Evolutionary conservation across 2,888 invertebrate species (phyloP).

Genomic region (Caenorhabditis sulstoni): DNA sequence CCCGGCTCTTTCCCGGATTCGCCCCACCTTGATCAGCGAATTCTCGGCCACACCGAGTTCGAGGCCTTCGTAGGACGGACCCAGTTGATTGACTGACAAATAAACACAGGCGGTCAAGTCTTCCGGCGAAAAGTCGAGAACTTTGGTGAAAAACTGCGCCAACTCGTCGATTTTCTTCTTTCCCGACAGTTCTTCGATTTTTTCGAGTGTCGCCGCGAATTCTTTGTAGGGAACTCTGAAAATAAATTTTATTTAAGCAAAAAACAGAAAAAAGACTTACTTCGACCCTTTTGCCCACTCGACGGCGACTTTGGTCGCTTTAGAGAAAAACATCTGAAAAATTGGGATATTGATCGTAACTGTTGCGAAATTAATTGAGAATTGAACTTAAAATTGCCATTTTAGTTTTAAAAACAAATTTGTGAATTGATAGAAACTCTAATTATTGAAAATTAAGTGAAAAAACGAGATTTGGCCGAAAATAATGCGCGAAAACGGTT

Average conservation of each 20-base stretch:
- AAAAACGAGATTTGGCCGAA: not conserved
- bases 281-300: constrained; percentile 56
- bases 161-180: constrained; percentile 61
- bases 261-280: constrained; percentile 17
- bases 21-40: constrained; percentile 93
- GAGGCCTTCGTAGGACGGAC: constrained; percentile 94
- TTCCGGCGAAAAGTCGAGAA: constrained; percentile 87
- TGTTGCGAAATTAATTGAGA: too few species aligned
- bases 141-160: constrained; percentile 55
- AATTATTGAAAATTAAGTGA: not conserved
- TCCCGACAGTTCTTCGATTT: constrained; percentile 87
- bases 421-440: too few species aligned
- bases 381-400: too few species aligned
- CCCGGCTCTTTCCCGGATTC: too few species aligned
- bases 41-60: constrained; percentile 96
- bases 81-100: constrained; percentile 94
- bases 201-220: constrained; percentile 90
- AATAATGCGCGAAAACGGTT: not conserved
- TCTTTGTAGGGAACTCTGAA: constrained; percentile 93
- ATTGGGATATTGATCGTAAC: too few species aligned
- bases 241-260: not conserved
- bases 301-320: constrained; percentile 36
- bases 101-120: constrained; percentile 93
- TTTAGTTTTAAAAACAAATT: too few species aligned
- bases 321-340: constrained; percentile 61